phyloP scores from a whole-genome alignment of 2,888 invertebrate genomes.

The Megaustenia siamemsis region DNA sequence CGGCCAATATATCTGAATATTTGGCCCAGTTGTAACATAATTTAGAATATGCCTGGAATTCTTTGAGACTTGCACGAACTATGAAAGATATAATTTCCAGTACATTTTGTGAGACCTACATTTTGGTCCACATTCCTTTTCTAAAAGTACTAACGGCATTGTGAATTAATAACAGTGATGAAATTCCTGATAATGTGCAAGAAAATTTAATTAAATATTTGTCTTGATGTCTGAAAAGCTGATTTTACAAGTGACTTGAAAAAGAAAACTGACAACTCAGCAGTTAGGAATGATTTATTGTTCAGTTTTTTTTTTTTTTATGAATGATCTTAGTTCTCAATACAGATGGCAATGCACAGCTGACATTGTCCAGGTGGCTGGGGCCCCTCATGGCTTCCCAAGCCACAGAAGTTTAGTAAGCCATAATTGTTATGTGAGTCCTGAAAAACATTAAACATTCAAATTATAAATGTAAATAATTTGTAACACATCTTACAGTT shows the following conservation, averaged over 20 bases:
- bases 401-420: conserved; percentile 46
- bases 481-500: too few relatives aligned
- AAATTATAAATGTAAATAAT: neutral
- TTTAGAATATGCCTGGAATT: conserved; percentile 73
- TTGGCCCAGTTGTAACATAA: conserved; percentile 74
- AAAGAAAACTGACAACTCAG: neutral
- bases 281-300: neutral
- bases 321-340: neutral
- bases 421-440: conserved; percentile 60
- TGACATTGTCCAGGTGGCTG: conserved; percentile 29
- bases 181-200: neutral
- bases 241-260: neutral
- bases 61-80: conserved; percentile 69
- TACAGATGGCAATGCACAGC: neutral
- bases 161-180: neutral
- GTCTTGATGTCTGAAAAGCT: neutral
- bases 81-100: conserved; percentile 76
- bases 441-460: conserved; percentile 53
- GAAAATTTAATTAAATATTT: neutral
- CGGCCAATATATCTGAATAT: conserved; percentile 83
- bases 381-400: conserved; percentile 41
- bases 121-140: conserved; percentile 73
- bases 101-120: conserved; percentile 79
- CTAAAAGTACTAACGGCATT: conserved; percentile 63
- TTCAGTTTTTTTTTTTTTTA: neutral